A percentile compares a stretch with the other conserved stretches of the same genome.
Conservation (phyloP, 2,888 invertebrate genomes). For the Heliconius sara region DNA sequence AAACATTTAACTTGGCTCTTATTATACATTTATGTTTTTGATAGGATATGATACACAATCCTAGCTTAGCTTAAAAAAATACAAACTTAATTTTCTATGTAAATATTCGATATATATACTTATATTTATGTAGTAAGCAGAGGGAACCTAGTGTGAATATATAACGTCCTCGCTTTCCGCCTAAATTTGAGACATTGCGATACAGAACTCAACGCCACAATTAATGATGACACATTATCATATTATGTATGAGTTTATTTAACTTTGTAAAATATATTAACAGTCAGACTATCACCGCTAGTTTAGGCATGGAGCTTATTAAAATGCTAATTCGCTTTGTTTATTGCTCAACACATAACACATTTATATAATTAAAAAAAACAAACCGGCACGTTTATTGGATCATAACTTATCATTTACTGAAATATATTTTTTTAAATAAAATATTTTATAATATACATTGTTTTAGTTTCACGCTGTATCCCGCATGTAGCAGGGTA, state of each 20-base stretch:
- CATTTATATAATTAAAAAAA: slow-evolving; percentile 40
- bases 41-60: too few species aligned
- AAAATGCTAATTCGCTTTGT: slow-evolving; percentile 37
- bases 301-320: slow-evolving; percentile 50
- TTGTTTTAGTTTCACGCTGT: background rate
- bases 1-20: too few species aligned
- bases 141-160: too few species aligned
- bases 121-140: too few species aligned
- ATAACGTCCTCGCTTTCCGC: too few species aligned
- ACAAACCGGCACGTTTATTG: slow-evolving; percentile 32
- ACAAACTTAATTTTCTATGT: too few species aligned
- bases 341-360: slow-evolving; percentile 40
- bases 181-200: too few species aligned
- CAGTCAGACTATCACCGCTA: background rate
- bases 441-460: slow-evolving; percentile 28
- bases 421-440: slow-evolving; percentile 6
- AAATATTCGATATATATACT: too few species aligned
- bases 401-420: slow-evolving; percentile 35
- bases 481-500: too few species aligned
- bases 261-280: background rate
- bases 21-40: too few species aligned
- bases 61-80: too few species aligned
- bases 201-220: too few species aligned
- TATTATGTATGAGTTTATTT: slow-evolving; percentile 51
- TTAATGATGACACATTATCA: background rate